Evolutionary conservation across 2,797 vertebrate genomes (phyloP), one percentile per base, ranked within the genome.

Genomic region (Oreochromis grahami): DNA sequence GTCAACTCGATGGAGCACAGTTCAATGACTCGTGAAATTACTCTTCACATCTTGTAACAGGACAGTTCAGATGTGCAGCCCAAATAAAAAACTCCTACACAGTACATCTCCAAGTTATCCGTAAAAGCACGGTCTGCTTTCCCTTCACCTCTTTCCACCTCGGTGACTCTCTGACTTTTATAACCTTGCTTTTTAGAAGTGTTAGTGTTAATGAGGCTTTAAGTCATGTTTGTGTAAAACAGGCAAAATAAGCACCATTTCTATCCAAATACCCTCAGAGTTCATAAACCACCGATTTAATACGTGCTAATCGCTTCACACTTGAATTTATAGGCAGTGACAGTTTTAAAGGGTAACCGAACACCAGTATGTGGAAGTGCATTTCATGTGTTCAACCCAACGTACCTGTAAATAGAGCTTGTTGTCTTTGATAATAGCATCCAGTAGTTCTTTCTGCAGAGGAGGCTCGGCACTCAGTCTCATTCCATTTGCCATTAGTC

Each of bases 381-480:
- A 29, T 43, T 36, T 84, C 26, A 8, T 26, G 8, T 55, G 8
- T 68, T 58, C 65, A 55, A 26, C 41, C n/a, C 13, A 17, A 50
- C 96, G 96, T 95, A 99, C 99, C 98, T 99, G 99, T 88, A 99
- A 96, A 92, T 98, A 99, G 4, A 99, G 96, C 92, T 99, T 99
- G 94, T 99, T 99, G 95, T 99, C 99, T 95, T 99, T 99, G 32
- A 98, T 98, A 93, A 99, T 97, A 55, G 98, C 99, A 89, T 99
- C 99, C 97, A 99, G 97, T 72, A 99, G 97, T 86, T 99, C 99
- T 91, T 99, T 99, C 83, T 99, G 99, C 74, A 99, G 96, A 14
- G 99, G 98, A 24, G 98, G 99, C 63, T 99, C 99, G 77, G 96
- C 96, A 65, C 94, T 97, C 77, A 97, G 65, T 94, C 96, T 97